Conservation (phyloP, 2,797 vertebrate species). For the Heliangelus exortis region DNA sequence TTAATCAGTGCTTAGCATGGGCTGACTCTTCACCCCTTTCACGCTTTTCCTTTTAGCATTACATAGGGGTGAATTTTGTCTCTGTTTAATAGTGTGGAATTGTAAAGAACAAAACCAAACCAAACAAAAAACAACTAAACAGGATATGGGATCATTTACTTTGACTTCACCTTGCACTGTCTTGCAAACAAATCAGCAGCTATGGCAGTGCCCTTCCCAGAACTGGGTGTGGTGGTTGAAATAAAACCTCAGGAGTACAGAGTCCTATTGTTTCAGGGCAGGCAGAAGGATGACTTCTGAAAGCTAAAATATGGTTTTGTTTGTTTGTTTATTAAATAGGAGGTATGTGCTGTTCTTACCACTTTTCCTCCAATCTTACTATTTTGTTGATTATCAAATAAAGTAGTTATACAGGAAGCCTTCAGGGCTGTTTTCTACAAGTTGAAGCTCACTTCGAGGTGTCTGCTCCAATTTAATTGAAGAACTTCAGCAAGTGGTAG, state of each 20-base stretch:
- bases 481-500: not conserved
- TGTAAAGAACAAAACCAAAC: not conserved
- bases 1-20: not conserved
- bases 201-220: conserved; percentile 40
- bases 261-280: conserved; percentile 23
- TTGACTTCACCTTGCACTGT: conserved; percentile 51
- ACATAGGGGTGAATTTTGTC: fast-evolving
- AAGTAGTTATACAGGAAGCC: not conserved
- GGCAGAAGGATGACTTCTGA: conserved; percentile 13
- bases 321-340: not conserved
- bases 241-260: conserved; percentile 28
- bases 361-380: not conserved
- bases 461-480: not conserved
- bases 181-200: conserved; percentile 39
- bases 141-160: conserved; percentile 31
- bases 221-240: conserved; percentile 60
- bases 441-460: not conserved
- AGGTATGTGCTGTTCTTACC: not conserved
- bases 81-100: not conserved
- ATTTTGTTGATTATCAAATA: conserved; percentile 7
- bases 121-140: not conserved
- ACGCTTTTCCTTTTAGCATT: not conserved
- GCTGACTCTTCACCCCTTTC: not conserved
- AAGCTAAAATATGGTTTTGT: not conserved
- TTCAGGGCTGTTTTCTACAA: not conserved